These are phyloP conservation scores for Pardalotus punctatus DNA, from an alignment of 2,113 vertebrate species.

Conservation along the genomic window DNA sequence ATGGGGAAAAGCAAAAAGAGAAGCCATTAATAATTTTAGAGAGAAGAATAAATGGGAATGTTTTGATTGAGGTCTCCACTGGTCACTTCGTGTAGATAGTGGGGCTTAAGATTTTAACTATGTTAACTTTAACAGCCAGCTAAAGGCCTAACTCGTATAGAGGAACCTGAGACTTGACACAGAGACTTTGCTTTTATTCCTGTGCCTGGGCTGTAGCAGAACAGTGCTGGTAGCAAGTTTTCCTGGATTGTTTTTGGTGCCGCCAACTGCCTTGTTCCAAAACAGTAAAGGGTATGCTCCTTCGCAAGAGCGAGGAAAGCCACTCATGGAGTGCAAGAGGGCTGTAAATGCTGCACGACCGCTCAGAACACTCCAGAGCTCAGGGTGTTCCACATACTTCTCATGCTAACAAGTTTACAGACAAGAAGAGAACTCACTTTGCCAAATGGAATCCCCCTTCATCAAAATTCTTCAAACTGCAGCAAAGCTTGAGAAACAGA, in stretches of 20 bases:
- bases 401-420: neutral
- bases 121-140: neutral
- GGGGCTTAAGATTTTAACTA: neutral
- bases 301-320: neutral
- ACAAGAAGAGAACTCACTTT: neutral
- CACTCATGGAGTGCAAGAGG: neutral
- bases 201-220: neutral
- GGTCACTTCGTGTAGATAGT: neutral
- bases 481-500: neutral
- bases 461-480: constrained; percentile 1
- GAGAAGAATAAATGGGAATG: neutral
- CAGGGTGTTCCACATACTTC: neutral
- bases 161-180: neutral
- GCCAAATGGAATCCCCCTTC: neutral
- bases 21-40: neutral
- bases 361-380: neutral
- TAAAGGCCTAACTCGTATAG: neutral
- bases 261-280: neutral
- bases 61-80: neutral
- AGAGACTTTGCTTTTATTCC: neutral
- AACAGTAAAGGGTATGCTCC: neutral
- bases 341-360: neutral
- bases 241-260: neutral
- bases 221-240: neutral
- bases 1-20: neutral